Evolutionary conservation across 92 coral and sea anemone genomes (phyloP).

Genomic region (Zoanthus sociatus): DNA sequence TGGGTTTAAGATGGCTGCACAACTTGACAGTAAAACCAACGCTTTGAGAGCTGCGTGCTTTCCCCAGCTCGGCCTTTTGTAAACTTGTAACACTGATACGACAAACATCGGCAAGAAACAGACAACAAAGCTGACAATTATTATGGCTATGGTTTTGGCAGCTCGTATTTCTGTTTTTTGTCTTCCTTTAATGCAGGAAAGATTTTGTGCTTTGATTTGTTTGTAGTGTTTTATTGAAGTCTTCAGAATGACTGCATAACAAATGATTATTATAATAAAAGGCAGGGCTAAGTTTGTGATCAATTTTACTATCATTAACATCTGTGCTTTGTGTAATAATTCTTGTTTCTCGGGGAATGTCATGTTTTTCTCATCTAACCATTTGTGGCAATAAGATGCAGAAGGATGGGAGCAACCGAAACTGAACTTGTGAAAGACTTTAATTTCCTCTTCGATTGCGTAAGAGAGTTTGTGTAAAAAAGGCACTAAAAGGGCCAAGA

Average conservation of each 20-base stretch:
- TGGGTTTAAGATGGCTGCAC: conserved; percentile 22
- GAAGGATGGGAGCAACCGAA: conserved; percentile 15
- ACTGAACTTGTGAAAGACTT: background rate
- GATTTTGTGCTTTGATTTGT: conserved; percentile 14
- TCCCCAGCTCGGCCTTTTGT: conserved; percentile 15
- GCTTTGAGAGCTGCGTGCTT: background rate
- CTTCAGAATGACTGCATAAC: conserved; percentile 31
- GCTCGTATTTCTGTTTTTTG: conserved; percentile 21
- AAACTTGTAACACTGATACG: background rate
- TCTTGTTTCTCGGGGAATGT: background rate
- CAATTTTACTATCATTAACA: background rate
- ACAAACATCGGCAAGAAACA: conserved; percentile 31
- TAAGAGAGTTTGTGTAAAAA: background rate
- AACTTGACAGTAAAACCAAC: conserved; percentile 5
- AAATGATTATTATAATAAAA: conserved; percentile 2
- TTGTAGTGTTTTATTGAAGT: conserved; percentile 21
- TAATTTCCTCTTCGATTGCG: background rate
- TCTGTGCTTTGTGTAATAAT: background rate
- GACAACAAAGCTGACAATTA: conserved; percentile 15
- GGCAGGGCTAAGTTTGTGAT: conserved; percentile 2
- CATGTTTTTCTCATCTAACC: background rate
- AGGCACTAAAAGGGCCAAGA: background rate
- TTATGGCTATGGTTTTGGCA: conserved; percentile 29
- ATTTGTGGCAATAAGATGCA: background rate
- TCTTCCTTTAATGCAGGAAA: background rate